Evolutionary conservation across 1,140 invertebrate genomes (phyloP).

Genomic region (Philopotamus ludificatus): DNA sequence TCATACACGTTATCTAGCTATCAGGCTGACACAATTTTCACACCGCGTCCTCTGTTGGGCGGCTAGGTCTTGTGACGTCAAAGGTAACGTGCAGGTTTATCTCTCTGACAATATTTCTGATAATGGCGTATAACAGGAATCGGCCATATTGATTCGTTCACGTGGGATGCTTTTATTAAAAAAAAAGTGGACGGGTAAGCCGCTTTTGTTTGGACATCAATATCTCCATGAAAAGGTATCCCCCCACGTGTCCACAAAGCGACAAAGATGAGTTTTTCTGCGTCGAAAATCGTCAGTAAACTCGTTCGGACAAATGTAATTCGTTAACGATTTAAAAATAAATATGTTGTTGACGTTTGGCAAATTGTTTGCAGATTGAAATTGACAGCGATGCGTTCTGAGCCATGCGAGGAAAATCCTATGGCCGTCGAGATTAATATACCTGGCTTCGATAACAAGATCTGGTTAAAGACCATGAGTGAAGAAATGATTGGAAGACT

Average conservation of each 20-base stretch:
- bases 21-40: too few relatives aligned
- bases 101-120: conserved; percentile 4
- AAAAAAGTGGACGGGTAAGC: conserved; percentile 7
- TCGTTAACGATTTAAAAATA: background rate
- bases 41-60: too few relatives aligned
- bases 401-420: conserved; percentile 33
- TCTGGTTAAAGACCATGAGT: conserved; percentile 29
- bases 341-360: too few relatives aligned
- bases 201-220: conserved; percentile 6
- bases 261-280: background rate
- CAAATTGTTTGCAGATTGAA: background rate
- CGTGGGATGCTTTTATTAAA: conserved; percentile 20
- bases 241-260: background rate
- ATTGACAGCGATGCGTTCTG: conserved; percentile 34
- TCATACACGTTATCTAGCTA: too few relatives aligned
- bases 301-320: too few relatives aligned
- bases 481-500: conserved; percentile 35
- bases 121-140: conserved; percentile 6
- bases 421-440: conserved; percentile 33
- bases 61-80: background rate
- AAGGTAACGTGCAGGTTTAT: background rate
- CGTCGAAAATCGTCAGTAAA: background rate
- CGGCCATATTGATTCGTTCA: conserved; percentile 13
- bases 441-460: conserved; percentile 28
- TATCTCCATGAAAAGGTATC: conserved; percentile 1